Conservation (phyloP, 2,888 invertebrate genomes). For the Plebejus melissa region DNA sequence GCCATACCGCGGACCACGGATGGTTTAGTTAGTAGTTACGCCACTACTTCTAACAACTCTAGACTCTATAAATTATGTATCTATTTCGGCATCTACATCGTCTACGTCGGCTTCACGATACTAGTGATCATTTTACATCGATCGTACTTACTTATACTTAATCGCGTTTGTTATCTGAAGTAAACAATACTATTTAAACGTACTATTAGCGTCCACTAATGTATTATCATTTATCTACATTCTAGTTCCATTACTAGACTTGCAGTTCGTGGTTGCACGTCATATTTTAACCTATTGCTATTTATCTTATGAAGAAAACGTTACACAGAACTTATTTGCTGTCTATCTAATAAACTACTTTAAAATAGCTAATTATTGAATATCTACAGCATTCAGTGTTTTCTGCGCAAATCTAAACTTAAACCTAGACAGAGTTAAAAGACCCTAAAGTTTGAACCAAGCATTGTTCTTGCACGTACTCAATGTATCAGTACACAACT, state of each 20-base stretch:
- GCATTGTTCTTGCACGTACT: not conserved
- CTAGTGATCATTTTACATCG: not conserved
- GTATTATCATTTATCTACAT: not conserved
- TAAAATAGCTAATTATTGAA: too few relatives aligned
- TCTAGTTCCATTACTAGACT: not conserved
- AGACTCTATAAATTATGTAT: not conserved
- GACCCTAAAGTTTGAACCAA: not conserved
- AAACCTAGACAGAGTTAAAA: not conserved
- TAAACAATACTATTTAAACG: conserved; percentile 2
- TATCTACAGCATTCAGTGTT: not conserved
- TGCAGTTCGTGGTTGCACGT: not conserved
- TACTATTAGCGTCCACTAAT: not conserved
- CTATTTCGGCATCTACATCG: not conserved
- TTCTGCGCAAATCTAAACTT: not conserved
- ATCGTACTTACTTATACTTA: not conserved
- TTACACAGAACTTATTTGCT: not conserved
- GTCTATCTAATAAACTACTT: too few relatives aligned
- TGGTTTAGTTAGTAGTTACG: too few relatives aligned
- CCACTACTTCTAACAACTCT: too few relatives aligned
- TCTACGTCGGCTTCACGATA: not conserved
- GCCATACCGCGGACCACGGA: too few relatives aligned
- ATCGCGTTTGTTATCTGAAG: not conserved
- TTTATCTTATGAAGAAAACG: not conserved
- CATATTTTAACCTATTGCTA: not conserved
- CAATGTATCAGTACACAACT: not conserved